A percentile compares a stretch with the other conserved stretches of the same genome.
Evolutionary conservation across 2,888 invertebrate species (phyloP).

Genomic region (Chloromyia formosa): DNA sequence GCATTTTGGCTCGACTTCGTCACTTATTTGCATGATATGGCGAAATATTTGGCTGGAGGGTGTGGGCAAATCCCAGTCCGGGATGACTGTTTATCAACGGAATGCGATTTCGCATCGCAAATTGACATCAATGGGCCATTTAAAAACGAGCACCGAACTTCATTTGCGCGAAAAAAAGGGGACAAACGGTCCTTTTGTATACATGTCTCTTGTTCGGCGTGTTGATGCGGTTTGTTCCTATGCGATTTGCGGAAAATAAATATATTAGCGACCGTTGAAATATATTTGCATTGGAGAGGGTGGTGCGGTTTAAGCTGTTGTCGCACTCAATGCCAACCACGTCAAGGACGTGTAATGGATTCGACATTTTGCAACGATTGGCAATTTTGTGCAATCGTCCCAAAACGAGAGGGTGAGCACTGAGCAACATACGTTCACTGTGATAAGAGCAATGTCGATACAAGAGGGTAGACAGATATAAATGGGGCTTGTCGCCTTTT

Average conservation of each 20-base stretch:
- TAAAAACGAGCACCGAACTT: constrained; percentile 35
- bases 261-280: constrained; percentile 49
- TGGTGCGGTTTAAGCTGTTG: constrained; percentile 27
- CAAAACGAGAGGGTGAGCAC: constrained; percentile 26
- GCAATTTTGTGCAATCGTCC: constrained; percentile 31
- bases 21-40: constrained; percentile 42
- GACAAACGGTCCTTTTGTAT: constrained; percentile 3
- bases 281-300: constrained; percentile 10
- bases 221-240: constrained; percentile 52
- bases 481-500: background rate
- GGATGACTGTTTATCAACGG: constrained; percentile 40
- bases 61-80: constrained; percentile 15
- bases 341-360: constrained; percentile 38
- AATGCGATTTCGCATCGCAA: constrained; percentile 41
- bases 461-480: constrained; percentile 1
- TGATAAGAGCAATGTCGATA: constrained; percentile 5
- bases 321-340: constrained; percentile 18
- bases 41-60: constrained; percentile 20
- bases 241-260: constrained; percentile 60
- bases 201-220: constrained; percentile 26
- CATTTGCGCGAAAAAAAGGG: constrained; percentile 35
- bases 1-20: constrained; percentile 26
- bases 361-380: constrained; percentile 43
- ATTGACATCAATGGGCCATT: constrained; percentile 44
- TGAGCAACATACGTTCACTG: constrained; percentile 32